Conservation (phyloP, 2,113 vertebrate species). For the Ascaphus truei region DNA sequence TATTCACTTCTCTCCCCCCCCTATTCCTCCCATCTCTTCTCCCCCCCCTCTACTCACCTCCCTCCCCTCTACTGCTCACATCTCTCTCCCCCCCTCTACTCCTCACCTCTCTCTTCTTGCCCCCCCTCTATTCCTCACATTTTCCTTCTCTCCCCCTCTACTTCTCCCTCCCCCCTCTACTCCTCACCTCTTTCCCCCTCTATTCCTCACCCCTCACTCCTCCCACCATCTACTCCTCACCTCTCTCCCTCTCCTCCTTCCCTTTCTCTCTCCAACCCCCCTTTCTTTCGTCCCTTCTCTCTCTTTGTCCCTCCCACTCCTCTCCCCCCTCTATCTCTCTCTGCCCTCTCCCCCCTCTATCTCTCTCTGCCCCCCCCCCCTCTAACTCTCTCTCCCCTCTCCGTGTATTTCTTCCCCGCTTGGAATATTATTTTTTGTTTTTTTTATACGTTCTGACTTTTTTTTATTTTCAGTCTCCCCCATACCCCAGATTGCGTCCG, state of each 20-base stretch:
- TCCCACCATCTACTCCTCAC: not conserved
- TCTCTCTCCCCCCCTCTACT: not conserved
- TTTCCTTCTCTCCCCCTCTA: not conserved
- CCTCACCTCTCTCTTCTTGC: not conserved
- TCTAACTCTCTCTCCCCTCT: not conserved
- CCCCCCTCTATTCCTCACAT: not conserved
- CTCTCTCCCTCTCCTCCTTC: not conserved
- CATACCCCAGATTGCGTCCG: slow-evolving; percentile 22
- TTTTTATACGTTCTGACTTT: slow-evolving; percentile 34
- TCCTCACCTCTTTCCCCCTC: not conserved
- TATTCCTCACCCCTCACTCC: not conserved
- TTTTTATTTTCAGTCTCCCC: slow-evolving; percentile 20
- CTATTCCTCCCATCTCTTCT: not conserved
- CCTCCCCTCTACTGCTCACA: not conserved
- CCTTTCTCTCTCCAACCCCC: not conserved
- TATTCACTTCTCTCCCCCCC: not conserved
- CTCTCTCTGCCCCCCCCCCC: not conserved
- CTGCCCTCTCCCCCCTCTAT: not conserved
- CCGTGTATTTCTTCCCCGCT: slow-evolving; percentile 3
- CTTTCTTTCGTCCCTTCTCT: not conserved
- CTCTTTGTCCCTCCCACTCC: not conserved
- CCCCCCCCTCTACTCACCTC: not conserved
- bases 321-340: not conserved
- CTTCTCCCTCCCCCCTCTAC: not conserved
- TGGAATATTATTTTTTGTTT: slow-evolving; percentile 32